Evolutionary conservation across 92 coral and sea anemone genomes (phyloP).

Genomic region (Isaurus tuberculatus): DNA sequence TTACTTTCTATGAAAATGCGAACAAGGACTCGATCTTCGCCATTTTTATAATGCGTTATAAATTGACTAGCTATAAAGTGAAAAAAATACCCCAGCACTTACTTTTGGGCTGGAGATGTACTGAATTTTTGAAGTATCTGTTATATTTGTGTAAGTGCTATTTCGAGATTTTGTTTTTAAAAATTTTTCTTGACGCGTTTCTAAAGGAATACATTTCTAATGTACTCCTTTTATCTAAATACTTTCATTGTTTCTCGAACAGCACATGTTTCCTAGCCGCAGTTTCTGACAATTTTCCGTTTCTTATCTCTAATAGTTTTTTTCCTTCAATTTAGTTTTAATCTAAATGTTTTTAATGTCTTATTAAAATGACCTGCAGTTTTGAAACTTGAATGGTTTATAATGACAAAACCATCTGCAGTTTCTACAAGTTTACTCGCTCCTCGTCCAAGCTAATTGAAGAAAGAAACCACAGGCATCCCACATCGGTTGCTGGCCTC

Average conservation of each 20-base stretch:
- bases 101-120: too few relatives aligned
- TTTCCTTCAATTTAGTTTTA: slow-evolving; percentile 2
- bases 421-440: slow-evolving; percentile 10
- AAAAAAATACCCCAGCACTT: too few relatives aligned
- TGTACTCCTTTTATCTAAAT: slow-evolving; percentile 40
- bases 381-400: slow-evolving; percentile 4
- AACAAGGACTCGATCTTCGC: too few relatives aligned
- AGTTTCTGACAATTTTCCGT: slow-evolving; percentile 29
- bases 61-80: too few relatives aligned
- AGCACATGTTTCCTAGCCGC: background rate
- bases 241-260: slow-evolving; percentile 30
- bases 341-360: background rate
- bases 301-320: slow-evolving; percentile 5
- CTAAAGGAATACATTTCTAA: slow-evolving; percentile 3
- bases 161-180: too few relatives aligned
- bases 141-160: too few relatives aligned
- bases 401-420: slow-evolving; percentile 46
- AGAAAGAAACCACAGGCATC: slow-evolving; percentile 33
- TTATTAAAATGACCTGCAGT: background rate
- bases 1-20: too few relatives aligned
- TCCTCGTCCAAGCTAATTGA: background rate
- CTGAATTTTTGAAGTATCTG: too few relatives aligned
- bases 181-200: too few relatives aligned
- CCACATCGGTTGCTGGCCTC: slow-evolving; percentile 32
- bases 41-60: too few relatives aligned